Conservation (phyloP, 1,140 invertebrate genomes). For the Leptinotarsa defecta region DNA sequence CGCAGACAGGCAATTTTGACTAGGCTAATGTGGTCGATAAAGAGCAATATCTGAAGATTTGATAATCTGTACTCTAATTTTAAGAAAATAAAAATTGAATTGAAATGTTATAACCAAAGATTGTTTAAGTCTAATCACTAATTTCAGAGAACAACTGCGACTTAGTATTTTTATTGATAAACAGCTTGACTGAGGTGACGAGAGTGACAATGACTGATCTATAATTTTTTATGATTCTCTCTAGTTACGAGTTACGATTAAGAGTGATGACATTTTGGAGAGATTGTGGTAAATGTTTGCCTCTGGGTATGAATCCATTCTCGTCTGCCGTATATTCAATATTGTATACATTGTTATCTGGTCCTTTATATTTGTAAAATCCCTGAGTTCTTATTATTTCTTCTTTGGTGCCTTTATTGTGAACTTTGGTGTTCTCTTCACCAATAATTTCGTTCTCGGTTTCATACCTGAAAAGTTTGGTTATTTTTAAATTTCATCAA, state of each 20-base stretch:
- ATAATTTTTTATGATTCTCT: neutral
- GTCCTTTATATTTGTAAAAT: slow-evolving; percentile 61
- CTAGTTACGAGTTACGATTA: neutral
- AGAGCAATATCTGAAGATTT: too few relatives aligned
- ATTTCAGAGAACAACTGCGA: too few relatives aligned
- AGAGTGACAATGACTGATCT: too few relatives aligned
- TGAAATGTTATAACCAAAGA: too few relatives aligned
- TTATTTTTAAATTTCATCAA: too few relatives aligned
- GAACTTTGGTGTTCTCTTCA: slow-evolving; percentile 52
- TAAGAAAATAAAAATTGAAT: too few relatives aligned
- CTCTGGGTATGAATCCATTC: slow-evolving; percentile 61
- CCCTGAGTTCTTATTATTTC: slow-evolving; percentile 63
- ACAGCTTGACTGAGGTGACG: too few relatives aligned
- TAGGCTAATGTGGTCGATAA: too few relatives aligned
- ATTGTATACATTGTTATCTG: slow-evolving; percentile 59
- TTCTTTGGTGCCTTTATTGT: slow-evolving; percentile 58
- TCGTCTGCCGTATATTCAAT: slow-evolving; percentile 63
- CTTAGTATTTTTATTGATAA: too few relatives aligned
- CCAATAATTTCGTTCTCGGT: slow-evolving; percentile 43
- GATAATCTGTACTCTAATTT: too few relatives aligned
- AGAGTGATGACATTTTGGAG: slow-evolving; percentile 43
- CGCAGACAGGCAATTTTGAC: too few relatives aligned
- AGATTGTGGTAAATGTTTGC: slow-evolving; percentile 57
- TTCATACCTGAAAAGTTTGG: slow-evolving; percentile 37
- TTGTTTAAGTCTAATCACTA: too few relatives aligned